Base-by-base conservation (phyloP, 1,140 invertebrate species). In the Solenopsis fugax region DNA sequence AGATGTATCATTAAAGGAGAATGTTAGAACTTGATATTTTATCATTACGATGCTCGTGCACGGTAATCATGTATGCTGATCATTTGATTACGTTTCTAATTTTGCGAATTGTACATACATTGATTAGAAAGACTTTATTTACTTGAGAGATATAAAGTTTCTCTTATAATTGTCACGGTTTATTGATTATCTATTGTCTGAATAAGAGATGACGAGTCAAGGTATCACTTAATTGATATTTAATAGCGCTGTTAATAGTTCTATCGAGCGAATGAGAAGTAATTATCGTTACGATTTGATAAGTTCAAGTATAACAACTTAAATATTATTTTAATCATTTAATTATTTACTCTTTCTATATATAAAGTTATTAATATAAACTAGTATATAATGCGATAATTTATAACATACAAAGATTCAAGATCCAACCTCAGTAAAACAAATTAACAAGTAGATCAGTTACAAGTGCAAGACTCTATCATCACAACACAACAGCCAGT, bases 221-320 rank as follows among this genome's bases (percentile, higher is more conserved):
- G 24, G 37, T 65, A 52, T 12, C n/a, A 54, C 12, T 56, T 54
- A 67, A 80, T 65, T 37, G 48, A 4, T 69, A 34, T 81, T 81
- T 81, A 71, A 69, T 52, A 45, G 34, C 48, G 24, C 16, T 80
- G 52, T 81, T 71, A 64, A 45, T 56, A 54, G 41, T 34, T 24
- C 18, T 12, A 41, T 54, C 18, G 7, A 52, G 1, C n/a, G 12
- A 75, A 13, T 37, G 10, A 48, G 7, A 48, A 48, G 12, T 2
- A 48, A 12, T 48, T 48, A 12, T 13, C 48, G 12, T 48, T 48
- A 48, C 45, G 7, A 54, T n/a, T 13, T 12, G 6, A 34, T 34
- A 9, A 9, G 41, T 75, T 13, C 37, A 0, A 37, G 10, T 18
- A n/a, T 34, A 75, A n/a, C 16, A 3, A 64, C 0, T 48, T 77